phyloP scores from a whole-genome alignment of 1,140 invertebrate species.

The Zaprionus ghesquierei region DNA sequence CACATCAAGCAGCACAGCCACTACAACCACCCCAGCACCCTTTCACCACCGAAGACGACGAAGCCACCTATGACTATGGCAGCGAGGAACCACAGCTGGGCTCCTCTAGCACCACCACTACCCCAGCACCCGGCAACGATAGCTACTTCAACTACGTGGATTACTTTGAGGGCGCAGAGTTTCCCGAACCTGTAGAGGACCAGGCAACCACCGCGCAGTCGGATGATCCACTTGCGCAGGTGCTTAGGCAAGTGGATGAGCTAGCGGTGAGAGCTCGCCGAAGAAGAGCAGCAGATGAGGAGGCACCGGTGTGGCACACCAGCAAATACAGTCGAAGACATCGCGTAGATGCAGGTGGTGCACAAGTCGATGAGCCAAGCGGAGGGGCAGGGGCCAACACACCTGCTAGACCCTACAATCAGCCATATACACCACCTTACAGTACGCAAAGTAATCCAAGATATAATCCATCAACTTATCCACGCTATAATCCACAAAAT shows the following conservation, averaged over 20 bases:
- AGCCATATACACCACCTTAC: neutral
- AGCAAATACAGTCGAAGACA: conserved; percentile 62
- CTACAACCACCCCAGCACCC: conserved; percentile 15
- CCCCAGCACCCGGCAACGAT: conserved; percentile 54
- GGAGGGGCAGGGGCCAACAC: conserved; percentile 1
- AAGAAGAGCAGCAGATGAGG: conserved; percentile 26
- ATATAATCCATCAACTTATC: neutral
- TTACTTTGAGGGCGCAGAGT: conserved; percentile 57
- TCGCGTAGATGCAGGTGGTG: conserved; percentile 31
- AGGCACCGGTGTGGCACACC: conserved; percentile 14
- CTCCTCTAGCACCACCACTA: conserved; percentile 57
- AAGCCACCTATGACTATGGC: conserved; percentile 44
- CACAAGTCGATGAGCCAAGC: neutral
- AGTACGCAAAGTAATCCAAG: neutral
- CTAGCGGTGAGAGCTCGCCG: neutral
- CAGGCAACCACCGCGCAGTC: conserved; percentile 38
- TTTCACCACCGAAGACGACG: conserved; percentile 26
- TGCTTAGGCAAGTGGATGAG: conserved; percentile 51
- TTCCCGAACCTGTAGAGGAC: conserved; percentile 24
- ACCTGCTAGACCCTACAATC: conserved; percentile 5
- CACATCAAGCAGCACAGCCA: conserved; percentile 8
- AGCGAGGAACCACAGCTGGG: conserved; percentile 47
- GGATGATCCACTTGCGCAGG: conserved; percentile 54
- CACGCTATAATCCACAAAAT: neutral
- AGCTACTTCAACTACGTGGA: conserved; percentile 68